Evolutionary conservation across 2,797 vertebrate species (phyloP).

Genomic region (Lepilemur ruficaudatus): DNA sequence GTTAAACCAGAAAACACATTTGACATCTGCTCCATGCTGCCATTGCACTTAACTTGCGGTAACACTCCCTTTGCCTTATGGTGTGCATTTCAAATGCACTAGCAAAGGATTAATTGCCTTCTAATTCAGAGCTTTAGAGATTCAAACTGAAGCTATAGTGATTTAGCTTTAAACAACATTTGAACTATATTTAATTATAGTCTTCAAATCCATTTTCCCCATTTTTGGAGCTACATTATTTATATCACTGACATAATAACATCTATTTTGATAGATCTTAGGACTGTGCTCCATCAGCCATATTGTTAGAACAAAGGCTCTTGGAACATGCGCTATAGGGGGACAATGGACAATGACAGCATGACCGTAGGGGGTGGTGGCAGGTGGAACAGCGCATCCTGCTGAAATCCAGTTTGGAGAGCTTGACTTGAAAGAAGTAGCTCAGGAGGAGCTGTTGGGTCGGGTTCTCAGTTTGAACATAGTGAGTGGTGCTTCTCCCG

Average conservation of each 20-base stretch:
- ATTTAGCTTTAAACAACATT: conserved; percentile 60
- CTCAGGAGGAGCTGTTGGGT: neutral
- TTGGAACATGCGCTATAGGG: neutral
- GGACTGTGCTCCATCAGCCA: neutral
- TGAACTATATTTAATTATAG: conserved; percentile 61
- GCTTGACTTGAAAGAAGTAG: neutral
- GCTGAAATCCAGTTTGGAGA: neutral
- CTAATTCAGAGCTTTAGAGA: conserved; percentile 31
- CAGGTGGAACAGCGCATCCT: neutral
- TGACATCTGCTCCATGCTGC: neutral
- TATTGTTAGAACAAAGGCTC: conserved; percentile 5
- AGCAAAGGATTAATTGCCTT: conserved; percentile 53
- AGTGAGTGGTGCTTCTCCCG: neutral
- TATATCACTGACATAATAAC: conserved; percentile 46
- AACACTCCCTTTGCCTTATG: neutral
- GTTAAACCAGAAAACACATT: conserved; percentile 12
- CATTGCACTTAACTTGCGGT: neutral
- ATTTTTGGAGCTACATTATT: conserved; percentile 61
- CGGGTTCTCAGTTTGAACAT: neutral
- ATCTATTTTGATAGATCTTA: conserved; percentile 49
- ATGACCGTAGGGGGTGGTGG: neutral
- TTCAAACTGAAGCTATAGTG: conserved; percentile 17
- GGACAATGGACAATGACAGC: neutral
- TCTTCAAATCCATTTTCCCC: conserved; percentile 42
- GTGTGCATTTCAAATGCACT: conserved; percentile 1